Conservation (phyloP, 2,888 invertebrate genomes). For the Pseudoips prasinana region DNA sequence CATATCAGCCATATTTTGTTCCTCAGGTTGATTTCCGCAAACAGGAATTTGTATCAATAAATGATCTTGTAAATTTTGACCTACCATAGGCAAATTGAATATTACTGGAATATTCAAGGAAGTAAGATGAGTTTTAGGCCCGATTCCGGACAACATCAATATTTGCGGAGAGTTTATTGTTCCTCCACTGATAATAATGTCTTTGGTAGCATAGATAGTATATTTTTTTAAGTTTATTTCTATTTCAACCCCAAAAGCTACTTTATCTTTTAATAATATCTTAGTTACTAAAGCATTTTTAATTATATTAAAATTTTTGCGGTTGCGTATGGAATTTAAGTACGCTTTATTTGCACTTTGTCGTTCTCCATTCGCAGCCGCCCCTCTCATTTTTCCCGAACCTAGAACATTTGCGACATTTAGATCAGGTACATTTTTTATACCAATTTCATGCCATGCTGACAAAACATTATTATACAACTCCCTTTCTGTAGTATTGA, state of each 20-base stretch:
- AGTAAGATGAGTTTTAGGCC: conserved; percentile 57
- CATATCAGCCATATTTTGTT: conserved; percentile 35
- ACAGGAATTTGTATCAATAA: conserved; percentile 55
- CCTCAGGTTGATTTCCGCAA: conserved; percentile 60
- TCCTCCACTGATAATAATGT: conserved; percentile 74
- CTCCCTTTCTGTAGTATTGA: conserved; percentile 60
- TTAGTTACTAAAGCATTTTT: conserved; percentile 40
- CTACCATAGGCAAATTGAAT: conserved; percentile 67
- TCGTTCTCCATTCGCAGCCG: conserved; percentile 67
- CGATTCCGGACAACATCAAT: conserved; percentile 75
- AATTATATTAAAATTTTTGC: conserved; percentile 38
- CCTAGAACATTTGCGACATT: conserved; percentile 67
- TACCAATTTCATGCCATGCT: conserved; percentile 70
- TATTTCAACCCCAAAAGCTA: conserved; percentile 11
- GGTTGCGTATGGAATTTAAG: conserved; percentile 42
- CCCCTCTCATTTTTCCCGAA: conserved; percentile 67
- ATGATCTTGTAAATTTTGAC: conserved; percentile 79
- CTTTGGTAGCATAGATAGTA: conserved; percentile 46
- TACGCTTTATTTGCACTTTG: conserved; percentile 83
- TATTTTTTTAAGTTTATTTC: not conserved
- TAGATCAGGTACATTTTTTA: conserved; percentile 52
- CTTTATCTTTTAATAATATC: conserved; percentile 9
- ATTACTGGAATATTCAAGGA: conserved; percentile 53
- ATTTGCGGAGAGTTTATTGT: conserved; percentile 70
- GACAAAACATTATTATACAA: conserved; percentile 45